Percentiles rank a stretch among this genome's conserved stretches.
phyloP scores from a whole-genome alignment of 2,888 invertebrate genomes.

The Maniola hyperantus region DNA sequence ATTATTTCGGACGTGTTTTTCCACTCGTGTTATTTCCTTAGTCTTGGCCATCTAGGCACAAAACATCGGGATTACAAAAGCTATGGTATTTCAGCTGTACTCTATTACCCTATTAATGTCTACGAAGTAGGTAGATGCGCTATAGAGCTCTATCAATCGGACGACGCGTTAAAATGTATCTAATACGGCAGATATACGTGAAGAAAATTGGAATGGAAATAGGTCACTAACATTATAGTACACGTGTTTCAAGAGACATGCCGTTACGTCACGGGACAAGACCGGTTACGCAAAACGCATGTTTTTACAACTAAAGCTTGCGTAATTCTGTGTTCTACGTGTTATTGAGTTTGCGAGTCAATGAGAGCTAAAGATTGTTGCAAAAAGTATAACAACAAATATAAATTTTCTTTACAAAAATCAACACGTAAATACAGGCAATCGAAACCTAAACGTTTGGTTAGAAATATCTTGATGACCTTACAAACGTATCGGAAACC shows the following conservation, averaged over 20 bases:
- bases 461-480: too few species aligned
- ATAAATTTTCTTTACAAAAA: background rate
- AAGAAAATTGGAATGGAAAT: background rate
- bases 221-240: background rate
- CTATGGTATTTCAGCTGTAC: too few species aligned
- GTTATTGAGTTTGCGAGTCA: background rate
- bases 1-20: too few species aligned
- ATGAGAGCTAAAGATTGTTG: background rate
- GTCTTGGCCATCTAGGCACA: too few species aligned
- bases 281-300: background rate
- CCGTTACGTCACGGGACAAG: background rate
- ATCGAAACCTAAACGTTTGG: too few species aligned
- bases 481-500: background rate
- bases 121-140: background rate
- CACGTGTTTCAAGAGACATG: background rate
- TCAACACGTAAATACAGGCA: too few species aligned
- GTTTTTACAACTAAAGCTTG: conserved; percentile 1
- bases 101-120: background rate
- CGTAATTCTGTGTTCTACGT: background rate
- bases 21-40: too few species aligned
- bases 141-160: background rate
- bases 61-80: too few species aligned
- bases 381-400: background rate
- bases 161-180: background rate
- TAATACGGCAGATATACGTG: background rate